Evolutionary conservation across 64 coral and sea anemone genomes (phyloP), one percentile per base, ranked within the genome.

Genomic region (Pocillopora verrucosa): DNA sequence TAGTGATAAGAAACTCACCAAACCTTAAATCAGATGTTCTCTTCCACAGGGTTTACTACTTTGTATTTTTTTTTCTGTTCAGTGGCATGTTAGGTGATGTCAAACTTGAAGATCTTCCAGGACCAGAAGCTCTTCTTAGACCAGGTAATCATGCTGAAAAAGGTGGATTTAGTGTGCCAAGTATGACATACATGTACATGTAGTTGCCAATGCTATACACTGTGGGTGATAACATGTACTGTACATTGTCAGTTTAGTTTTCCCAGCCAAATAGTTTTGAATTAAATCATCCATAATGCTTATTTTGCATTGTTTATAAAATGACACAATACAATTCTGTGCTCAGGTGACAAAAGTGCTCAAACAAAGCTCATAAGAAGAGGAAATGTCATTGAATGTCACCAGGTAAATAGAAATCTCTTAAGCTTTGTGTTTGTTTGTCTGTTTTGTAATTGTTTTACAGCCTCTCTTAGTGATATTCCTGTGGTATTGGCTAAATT

Each of bases 51-150:
- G 16, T 20, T 24, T 25, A 1, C 14, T 3, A 34, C 17, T 88
- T 7, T 88, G 60, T 13, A 65, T 64, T 20, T 19, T 88, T 59
- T 0, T 36, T 73, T 41, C 62, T 30, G 36, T 84, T 72, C 69
- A 95, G 94, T 93, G 96, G 93, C 25, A 91, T 93, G 35, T 64
- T 99, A 17, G 97, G 97, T 75, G 97, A 99, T 70, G 90, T 95
- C 16, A 99, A 99, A 76, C 80, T 99, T 19, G 97, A 93, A 56
- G 93, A 99, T 89, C 81, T 99, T 41, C 91, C 97, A 36, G 97
- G 97, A 78, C 97, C 93, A 81, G 97, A 99, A 81, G 94, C 97
- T 75, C 88, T 99, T 11, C 86, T 99, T 14, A 93, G 94, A 78
- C 97, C 97, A 87, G 97, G 97, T 99, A 56, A 56, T 56, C 11